phyloP scores from a whole-genome alignment of 1,140 invertebrate genomes.

The Campoletis sonorensis region DNA sequence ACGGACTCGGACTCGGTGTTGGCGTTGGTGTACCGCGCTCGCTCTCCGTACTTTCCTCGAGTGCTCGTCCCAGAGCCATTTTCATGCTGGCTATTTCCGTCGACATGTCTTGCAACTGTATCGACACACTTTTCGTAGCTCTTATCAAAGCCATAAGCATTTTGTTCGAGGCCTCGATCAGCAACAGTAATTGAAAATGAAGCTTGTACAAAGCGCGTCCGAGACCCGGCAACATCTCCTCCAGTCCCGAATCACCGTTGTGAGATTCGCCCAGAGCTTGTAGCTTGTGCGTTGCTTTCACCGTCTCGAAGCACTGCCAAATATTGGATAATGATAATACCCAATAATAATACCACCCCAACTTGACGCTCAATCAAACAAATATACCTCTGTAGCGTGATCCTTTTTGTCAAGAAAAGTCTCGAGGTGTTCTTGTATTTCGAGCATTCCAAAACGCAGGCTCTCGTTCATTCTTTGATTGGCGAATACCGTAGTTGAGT shows the following conservation, averaged over 20 bases:
- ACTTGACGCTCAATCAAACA: too few relatives aligned
- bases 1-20: slow-evolving; percentile 74
- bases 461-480: slow-evolving; percentile 85
- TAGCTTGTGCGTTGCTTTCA: slow-evolving; percentile 86
- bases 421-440: slow-evolving; percentile 96
- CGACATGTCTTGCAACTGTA: slow-evolving; percentile 78
- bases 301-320: slow-evolving; percentile 83
- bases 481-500: slow-evolving; percentile 79
- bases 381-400: slow-evolving; percentile 88
- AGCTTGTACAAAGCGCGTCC: slow-evolving; percentile 93
- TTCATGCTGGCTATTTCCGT: slow-evolving; percentile 77
- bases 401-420: slow-evolving; percentile 95
- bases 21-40: slow-evolving; percentile 79
- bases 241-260: slow-evolving; percentile 73
- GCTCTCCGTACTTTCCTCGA: slow-evolving; percentile 78
- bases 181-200: slow-evolving; percentile 93
- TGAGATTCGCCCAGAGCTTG: slow-evolving; percentile 83
- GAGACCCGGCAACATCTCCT: slow-evolving; percentile 84
- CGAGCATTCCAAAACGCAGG: slow-evolving; percentile 92
- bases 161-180: slow-evolving; percentile 95
- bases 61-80: slow-evolving; percentile 74
- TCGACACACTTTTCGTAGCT: slow-evolving; percentile 76
- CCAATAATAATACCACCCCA: too few relatives aligned
- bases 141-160: slow-evolving; percentile 83
- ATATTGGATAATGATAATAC: too few relatives aligned